Conservation (phyloP, 2,113 vertebrate genomes). For the Campylomormyrus numenius region DNA sequence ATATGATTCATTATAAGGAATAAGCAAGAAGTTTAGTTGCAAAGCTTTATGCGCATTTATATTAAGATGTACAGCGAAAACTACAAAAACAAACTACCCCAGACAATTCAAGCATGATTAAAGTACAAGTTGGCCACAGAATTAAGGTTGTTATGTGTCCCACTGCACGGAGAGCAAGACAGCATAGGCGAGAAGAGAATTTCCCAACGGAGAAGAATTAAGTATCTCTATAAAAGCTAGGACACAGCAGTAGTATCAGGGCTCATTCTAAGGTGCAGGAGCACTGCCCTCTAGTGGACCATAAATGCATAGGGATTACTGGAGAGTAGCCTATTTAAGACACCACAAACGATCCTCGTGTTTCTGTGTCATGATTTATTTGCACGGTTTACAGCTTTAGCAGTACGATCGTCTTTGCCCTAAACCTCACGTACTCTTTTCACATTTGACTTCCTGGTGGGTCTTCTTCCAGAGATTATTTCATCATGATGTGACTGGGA, state of each 20-base stretch:
- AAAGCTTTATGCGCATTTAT: background rate
- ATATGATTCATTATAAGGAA: background rate
- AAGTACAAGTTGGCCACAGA: background rate
- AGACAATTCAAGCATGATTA: background rate
- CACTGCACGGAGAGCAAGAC: background rate
- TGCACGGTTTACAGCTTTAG: background rate
- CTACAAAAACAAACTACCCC: background rate
- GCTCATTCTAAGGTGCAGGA: background rate
- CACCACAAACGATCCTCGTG: background rate
- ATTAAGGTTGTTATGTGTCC: background rate
- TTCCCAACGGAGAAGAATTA: background rate
- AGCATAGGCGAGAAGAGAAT: background rate
- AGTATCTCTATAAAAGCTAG: background rate
- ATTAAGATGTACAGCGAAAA: background rate
- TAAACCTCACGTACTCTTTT: background rate
- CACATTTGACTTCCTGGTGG: background rate
- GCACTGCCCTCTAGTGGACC: background rate
- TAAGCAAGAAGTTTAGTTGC: background rate
- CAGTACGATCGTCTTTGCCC: background rate
- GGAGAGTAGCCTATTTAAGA: background rate
- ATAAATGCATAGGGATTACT: background rate
- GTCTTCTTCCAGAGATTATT: background rate
- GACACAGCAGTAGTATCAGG: background rate
- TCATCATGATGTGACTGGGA: background rate
- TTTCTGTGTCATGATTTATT: background rate